A percentile compares a stretch with the other conserved stretches of the same genome.
Evolutionary conservation across 2,113 vertebrate genomes (phyloP).

Genomic region (Athene cunicularia): DNA sequence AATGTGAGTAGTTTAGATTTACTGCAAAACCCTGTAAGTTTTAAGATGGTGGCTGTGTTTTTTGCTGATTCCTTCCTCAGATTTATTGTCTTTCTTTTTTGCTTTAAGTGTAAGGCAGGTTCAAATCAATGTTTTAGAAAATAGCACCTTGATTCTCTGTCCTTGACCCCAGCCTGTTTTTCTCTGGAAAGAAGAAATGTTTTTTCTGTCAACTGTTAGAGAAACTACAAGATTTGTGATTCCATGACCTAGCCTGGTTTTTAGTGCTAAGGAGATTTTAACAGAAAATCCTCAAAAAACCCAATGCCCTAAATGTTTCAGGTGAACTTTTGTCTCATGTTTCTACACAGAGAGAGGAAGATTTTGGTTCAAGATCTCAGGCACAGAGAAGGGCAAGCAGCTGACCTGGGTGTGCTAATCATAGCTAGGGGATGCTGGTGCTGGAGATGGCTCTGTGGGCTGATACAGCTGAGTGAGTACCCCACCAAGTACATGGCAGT

Average conservation of each 20-base stretch:
- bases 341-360: background rate
- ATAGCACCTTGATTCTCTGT: background rate
- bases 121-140: constrained; percentile 41
- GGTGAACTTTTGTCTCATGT: background rate
- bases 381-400: background rate
- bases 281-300: background rate
- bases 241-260: background rate
- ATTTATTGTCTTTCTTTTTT: constrained; percentile 19
- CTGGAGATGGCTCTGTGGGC: background rate
- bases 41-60: background rate
- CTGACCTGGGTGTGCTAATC: background rate
- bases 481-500: background rate
- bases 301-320: background rate
- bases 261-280: background rate
- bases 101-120: background rate
- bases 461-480: background rate
- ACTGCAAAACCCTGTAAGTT: background rate
- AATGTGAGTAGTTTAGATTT: background rate
- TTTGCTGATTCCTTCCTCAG: background rate
- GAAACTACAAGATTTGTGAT: background rate
- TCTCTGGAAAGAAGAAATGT: background rate
- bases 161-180: background rate
- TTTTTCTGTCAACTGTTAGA: background rate
- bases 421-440: background rate
- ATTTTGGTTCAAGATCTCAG: background rate